phyloP scores from a whole-genome alignment of 2,113 vertebrate species.

The Hemichromis elongatus region DNA sequence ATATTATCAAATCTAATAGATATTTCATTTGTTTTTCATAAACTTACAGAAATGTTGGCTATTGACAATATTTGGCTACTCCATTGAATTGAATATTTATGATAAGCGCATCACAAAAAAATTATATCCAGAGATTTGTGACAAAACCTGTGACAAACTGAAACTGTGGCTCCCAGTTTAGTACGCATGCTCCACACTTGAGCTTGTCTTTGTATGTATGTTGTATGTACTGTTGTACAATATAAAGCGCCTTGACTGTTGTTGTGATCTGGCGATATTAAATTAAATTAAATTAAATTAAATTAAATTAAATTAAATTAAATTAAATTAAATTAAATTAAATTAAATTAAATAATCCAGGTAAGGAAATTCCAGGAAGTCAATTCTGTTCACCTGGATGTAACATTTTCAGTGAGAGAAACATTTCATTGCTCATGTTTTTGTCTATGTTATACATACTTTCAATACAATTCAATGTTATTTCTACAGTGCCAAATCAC shows the following conservation, averaged over 20 bases:
- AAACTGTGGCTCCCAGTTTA: neutral
- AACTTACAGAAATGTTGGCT: neutral
- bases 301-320: no score
- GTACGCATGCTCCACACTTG: neutral
- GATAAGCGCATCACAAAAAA: neutral
- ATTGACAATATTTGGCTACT: neutral
- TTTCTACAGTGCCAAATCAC: no score
- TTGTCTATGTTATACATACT: no score
- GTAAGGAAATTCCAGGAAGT: neutral
- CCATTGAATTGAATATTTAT: neutral
- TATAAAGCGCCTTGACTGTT: no score
- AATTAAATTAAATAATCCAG: neutral
- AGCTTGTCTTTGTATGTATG: neutral
- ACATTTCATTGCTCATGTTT: neutral
- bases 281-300: no score
- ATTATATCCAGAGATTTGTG: neutral
- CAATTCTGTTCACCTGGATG: neutral
- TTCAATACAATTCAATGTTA: no score
- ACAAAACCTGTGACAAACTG: neutral
- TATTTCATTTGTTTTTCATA: neutral
- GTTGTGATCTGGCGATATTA: no score
- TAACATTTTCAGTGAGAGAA: neutral
- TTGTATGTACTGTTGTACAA: no score
- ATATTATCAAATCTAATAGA: neutral
- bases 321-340: no score